Base-by-base conservation (phyloP, 1,140 invertebrate genomes). In the Bombus terrestris region DNA sequence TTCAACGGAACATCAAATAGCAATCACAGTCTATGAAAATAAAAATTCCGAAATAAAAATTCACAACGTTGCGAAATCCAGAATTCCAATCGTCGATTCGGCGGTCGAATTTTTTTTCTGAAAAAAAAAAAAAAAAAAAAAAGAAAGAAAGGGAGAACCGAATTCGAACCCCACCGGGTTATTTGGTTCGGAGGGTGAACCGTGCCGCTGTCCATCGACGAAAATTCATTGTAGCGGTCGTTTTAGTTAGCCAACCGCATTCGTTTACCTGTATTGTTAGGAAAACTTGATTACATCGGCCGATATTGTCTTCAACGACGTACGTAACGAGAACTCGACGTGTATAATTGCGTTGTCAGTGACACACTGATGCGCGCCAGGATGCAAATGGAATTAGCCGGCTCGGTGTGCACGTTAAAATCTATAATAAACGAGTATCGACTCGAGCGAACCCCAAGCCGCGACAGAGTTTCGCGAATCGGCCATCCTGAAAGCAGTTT, bases 191-290 rank as follows among this genome's bases (percentile, higher is more conserved):
- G 73, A 25, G 73, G 32, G n/a, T 75, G 73, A 37, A 28, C 22
- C 32, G 25, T 1, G 25, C 47, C 18, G 37, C 15, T 39, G 39
- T 71, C 78, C 43, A 71, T 41, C 57, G 66, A 39, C 43, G 47
- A 81, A 68, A 80, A 32, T 53, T 47, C 47, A 37, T 9, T 12
- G 28, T 22, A 22, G 15, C 25, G 47, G 12, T 37, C 39, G 75
- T 72, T 73, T 72, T 53, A 85, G 77, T 62, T 62, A 18, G 15
- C 35, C 47, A 22, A 77, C 53, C 66, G 75, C 84, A 83, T 89
- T 89, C 84, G 75, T 89, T 89, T 89, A 80, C 83, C 69, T 37
- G 79, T 89, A 89, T 89, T 89, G 87, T 89, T 81, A 86, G 32
- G 32, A 59, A 86, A 89, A 89, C 85, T 84, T 28, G 69, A 89